Evolutionary conservation across 2,797 vertebrate species (phyloP).

Genomic region (Erpetoichthys calabaricus): DNA sequence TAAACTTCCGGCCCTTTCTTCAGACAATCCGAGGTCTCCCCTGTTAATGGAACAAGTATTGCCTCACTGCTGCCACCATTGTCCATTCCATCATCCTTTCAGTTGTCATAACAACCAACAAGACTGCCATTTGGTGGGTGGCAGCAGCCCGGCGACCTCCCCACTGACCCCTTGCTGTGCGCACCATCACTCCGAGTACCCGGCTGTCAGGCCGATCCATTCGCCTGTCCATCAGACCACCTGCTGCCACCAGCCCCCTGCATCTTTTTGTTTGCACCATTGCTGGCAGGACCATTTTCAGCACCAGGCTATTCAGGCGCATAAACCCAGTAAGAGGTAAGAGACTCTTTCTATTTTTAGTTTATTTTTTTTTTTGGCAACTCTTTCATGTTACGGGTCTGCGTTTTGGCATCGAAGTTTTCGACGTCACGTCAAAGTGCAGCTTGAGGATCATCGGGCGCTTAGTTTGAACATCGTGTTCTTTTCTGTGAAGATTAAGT

Average conservation of each 20-base stretch:
- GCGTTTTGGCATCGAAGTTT: not conserved
- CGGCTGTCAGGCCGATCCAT: slow-evolving; percentile 52
- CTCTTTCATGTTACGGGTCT: not conserved
- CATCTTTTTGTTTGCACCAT: slow-evolving; percentile 61
- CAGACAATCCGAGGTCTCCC: slow-evolving; percentile 54
- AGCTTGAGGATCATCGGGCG: not conserved
- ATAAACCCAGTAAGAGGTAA: slow-evolving; percentile 61
- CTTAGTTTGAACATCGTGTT: not conserved
- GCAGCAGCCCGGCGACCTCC: slow-evolving; percentile 25
- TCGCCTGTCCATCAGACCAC: slow-evolving; percentile 40
- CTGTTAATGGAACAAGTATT: slow-evolving; percentile 26
- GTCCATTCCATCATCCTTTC: slow-evolving; percentile 59
- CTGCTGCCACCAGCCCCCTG: slow-evolving; percentile 63
- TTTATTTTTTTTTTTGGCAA: not conserved
- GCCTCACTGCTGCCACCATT: slow-evolving; percentile 58
- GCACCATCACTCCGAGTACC: slow-evolving; percentile 43
- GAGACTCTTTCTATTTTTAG: slow-evolving; percentile 9
- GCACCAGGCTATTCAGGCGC: slow-evolving; percentile 56
- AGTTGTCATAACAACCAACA: slow-evolving; percentile 51
- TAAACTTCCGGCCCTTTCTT: slow-evolving; percentile 43
- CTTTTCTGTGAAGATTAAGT: not conserved
- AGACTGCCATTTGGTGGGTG: slow-evolving; percentile 48
- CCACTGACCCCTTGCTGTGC: slow-evolving; percentile 39
- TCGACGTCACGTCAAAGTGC: not conserved
- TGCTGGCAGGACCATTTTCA: slow-evolving; percentile 80